A percentile compares a stretch with the other conserved stretches of the same genome.
Evolutionary conservation across 2,113 vertebrate genomes (phyloP).

Genomic region (Amia ocellicauda): DNA sequence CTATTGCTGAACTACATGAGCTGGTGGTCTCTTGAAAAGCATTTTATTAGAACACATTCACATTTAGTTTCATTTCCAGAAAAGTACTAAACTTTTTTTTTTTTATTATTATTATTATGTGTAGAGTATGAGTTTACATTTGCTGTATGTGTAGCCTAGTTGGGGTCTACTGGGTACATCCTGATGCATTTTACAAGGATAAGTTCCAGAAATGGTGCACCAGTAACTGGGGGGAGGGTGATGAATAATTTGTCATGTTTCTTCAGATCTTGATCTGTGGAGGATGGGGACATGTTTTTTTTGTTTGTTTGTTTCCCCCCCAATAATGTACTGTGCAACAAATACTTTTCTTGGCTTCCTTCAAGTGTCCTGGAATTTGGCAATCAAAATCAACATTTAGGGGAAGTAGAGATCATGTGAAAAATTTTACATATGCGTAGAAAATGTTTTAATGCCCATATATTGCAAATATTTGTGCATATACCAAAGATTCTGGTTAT

Average conservation of each 20-base stretch:
- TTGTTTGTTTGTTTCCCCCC: too few species aligned
- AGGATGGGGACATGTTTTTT: slow-evolving; percentile 43
- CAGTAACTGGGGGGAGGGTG: too few species aligned
- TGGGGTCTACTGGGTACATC: slow-evolving; percentile 47
- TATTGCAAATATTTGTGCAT: slow-evolving; percentile 63
- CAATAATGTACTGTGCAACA: slow-evolving; percentile 52
- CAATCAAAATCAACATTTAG: slow-evolving; percentile 43
- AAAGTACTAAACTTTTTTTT: slow-evolving; percentile 35
- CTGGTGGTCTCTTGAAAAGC: slow-evolving; percentile 64
- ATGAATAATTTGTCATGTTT: too few species aligned
- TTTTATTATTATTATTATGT: slow-evolving; percentile 33
- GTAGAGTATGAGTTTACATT: slow-evolving; percentile 51
- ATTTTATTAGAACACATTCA: too few species aligned
- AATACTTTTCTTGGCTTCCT: slow-evolving; percentile 52
- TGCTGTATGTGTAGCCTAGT: slow-evolving; percentile 44
- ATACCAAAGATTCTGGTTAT: slow-evolving; percentile 86
- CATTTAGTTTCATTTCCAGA: too few species aligned
- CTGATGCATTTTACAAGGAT: slow-evolving; percentile 41
- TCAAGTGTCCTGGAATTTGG: slow-evolving; percentile 51
- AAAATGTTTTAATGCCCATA: slow-evolving; percentile 45
- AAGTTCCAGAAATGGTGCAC: slow-evolving; percentile 31
- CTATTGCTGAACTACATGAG: slow-evolving; percentile 70
- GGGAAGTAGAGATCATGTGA: slow-evolving; percentile 20
- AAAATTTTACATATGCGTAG: slow-evolving; percentile 46
- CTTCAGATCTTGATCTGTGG: slow-evolving; percentile 19